Evolutionary conservation across 2,113 vertebrate genomes (phyloP).

Genomic region (Trichechus manatus): DNA sequence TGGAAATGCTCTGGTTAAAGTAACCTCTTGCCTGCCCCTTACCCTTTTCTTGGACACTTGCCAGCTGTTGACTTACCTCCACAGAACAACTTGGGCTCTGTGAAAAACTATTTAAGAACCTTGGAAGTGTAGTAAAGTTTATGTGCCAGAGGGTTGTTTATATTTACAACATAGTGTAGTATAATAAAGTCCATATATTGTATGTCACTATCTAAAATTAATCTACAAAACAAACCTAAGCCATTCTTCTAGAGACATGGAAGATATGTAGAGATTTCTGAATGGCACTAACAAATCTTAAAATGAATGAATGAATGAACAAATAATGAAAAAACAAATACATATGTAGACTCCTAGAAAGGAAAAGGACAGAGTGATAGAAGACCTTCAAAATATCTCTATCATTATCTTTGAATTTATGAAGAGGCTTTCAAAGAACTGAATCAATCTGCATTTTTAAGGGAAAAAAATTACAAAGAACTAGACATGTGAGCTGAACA

Average conservation of each 20-base stretch:
- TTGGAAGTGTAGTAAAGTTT: conserved; percentile 16
- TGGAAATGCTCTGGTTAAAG: conserved; percentile 1
- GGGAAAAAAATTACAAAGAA: not conserved
- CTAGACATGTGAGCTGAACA: not conserved
- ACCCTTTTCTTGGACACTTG: not conserved
- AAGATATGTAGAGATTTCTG: conserved; percentile 34
- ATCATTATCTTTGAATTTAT: conserved; percentile 43
- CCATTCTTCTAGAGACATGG: not conserved
- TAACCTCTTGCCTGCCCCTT: not conserved
- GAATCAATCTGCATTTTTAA: conserved; percentile 28
- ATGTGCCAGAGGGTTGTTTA: not conserved
- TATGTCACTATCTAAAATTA: conserved; percentile 36
- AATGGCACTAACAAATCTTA: conserved; percentile 1
- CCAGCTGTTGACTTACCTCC: not conserved
- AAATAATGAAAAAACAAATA: not conserved
- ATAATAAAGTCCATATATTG: not conserved
- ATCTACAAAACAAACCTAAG: conserved; percentile 44
- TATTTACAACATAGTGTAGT: not conserved
- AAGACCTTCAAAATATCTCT: not conserved
- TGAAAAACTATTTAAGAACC: conserved; percentile 1
- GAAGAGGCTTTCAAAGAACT: conserved; percentile 23
- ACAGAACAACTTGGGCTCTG: not conserved
- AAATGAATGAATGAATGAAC: not conserved
- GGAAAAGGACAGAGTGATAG: not conserved
- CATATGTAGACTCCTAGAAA: not conserved